Evolutionary conservation across 2,888 invertebrate species (phyloP).

Genomic region (Cheilosia impressa): DNA sequence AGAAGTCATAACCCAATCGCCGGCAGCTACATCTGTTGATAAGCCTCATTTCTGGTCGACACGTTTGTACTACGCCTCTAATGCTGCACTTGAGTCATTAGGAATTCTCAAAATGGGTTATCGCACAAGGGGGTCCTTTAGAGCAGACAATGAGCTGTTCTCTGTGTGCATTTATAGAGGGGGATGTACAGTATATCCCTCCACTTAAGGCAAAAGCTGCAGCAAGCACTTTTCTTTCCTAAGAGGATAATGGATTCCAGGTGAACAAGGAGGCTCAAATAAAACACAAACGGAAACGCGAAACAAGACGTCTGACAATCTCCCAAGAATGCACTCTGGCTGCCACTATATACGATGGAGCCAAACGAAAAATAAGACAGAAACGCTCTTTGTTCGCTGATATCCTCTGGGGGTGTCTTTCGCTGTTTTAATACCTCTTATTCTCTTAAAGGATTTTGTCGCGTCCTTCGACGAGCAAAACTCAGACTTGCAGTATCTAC

Average conservation of each 20-base stretch:
- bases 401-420: conserved; percentile 44
- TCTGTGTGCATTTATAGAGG: not conserved
- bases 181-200: not conserved
- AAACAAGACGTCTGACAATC: conserved; percentile 68
- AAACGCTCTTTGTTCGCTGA: conserved; percentile 37
- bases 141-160: conserved; percentile 30
- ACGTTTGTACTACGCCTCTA: conserved; percentile 4
- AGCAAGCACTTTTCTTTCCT: conserved; percentile 42
- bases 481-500: conserved; percentile 32
- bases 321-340: conserved; percentile 20
- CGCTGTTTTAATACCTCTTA: conserved; percentile 26
- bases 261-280: conserved; percentile 46
- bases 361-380: conserved; percentile 20
- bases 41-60: conserved; percentile 43
- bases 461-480: conserved; percentile 31
- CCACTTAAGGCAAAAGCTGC: conserved; percentile 44
- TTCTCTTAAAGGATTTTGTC: conserved; percentile 32
- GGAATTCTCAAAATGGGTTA: conserved; percentile 50
- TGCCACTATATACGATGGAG: conserved; percentile 23
- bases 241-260: conserved; percentile 71
- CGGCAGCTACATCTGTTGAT: conserved; percentile 45
- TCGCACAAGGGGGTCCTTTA: conserved; percentile 36
- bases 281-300: conserved; percentile 54
- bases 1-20: conserved; percentile 8
- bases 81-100: conserved; percentile 54